Conservation (phyloP, 2,888 invertebrate genomes). For the Eubasilissa splendida region DNA sequence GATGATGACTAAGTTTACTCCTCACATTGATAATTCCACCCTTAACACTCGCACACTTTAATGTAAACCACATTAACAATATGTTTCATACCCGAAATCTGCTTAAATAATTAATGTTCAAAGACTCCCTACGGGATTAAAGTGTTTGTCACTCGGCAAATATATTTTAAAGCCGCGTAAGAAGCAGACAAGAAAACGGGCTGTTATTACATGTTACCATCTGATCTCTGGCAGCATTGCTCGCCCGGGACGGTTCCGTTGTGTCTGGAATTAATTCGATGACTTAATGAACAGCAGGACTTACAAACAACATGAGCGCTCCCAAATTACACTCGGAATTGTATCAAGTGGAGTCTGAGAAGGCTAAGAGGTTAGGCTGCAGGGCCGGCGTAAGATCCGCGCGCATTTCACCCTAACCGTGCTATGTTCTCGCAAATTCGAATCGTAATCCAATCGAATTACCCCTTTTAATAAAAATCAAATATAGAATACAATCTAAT, state of each 20-base stretch:
- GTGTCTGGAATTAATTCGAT: constrained; percentile 27
- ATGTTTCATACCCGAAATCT: too few species aligned
- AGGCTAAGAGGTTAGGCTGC: neutral
- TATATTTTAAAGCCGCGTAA: constrained; percentile 5
- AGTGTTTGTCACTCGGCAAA: neutral
- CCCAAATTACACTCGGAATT: neutral
- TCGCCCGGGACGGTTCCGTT: neutral
- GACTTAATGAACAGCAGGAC: constrained; percentile 29
- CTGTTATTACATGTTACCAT: constrained; percentile 21
- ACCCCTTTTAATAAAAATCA: too few species aligned
- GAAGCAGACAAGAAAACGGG: constrained; percentile 13
- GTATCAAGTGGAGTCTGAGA: neutral
- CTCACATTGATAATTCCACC: too few species aligned
- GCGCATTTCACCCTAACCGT: too few species aligned
- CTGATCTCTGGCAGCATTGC: neutral
- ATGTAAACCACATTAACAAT: too few species aligned
- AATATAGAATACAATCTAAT: too few species aligned
- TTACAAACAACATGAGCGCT: neutral
- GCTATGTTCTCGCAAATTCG: too few species aligned
- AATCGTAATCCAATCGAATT: too few species aligned
- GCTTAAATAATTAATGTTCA: constrained; percentile 1
- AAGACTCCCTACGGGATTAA: constrained; percentile 1
- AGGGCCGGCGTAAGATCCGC: too few species aligned
- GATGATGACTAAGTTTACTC: too few species aligned
- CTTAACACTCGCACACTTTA: too few species aligned